Evolutionary conservation across 2,888 invertebrate genomes (phyloP).

Genomic region (Chrysina gloriosa): DNA sequence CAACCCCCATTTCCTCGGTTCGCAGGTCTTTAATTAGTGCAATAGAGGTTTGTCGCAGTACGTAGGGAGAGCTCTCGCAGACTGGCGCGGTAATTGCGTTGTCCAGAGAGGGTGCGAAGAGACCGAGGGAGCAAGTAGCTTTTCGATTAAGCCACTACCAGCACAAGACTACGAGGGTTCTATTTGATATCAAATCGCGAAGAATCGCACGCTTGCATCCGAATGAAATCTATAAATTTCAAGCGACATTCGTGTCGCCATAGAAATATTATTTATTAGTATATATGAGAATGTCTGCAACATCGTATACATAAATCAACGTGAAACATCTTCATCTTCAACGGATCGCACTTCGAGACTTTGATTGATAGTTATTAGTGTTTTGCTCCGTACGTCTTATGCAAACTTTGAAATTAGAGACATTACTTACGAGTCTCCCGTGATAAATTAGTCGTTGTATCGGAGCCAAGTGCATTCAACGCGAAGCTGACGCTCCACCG

Average conservation of each 20-base stretch:
- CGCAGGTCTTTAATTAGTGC: conserved; percentile 48
- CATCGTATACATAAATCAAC: conserved; percentile 7
- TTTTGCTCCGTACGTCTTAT: conserved; percentile 10
- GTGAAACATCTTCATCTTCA: not conserved
- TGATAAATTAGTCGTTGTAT: conserved; percentile 23
- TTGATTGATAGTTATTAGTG: conserved; percentile 29
- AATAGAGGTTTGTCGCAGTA: conserved; percentile 47
- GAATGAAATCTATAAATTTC: not conserved
- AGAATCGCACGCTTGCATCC: too few species aligned
- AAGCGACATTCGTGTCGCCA: not conserved
- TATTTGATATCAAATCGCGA: too few species aligned
- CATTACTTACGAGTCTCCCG: conserved; percentile 20
- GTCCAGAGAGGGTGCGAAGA: conserved; percentile 43
- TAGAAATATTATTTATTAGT: not conserved
- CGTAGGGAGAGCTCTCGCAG: conserved; percentile 28
- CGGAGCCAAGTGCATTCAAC: conserved; percentile 20
- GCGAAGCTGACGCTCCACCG: not conserved
- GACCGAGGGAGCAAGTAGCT: too few species aligned
- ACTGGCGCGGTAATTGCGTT: conserved; percentile 50
- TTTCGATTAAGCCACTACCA: too few species aligned
- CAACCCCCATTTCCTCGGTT: conserved; percentile 41
- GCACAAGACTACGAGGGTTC: too few species aligned
- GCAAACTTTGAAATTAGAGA: conserved; percentile 36
- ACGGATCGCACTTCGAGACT: not conserved
- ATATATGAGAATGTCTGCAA: not conserved